A percentile compares a stretch with the other conserved stretches of the same genome.
Evolutionary conservation across 2,888 invertebrate genomes (phyloP).

Genomic region (Gymnoscelis rufifasciata): DNA sequence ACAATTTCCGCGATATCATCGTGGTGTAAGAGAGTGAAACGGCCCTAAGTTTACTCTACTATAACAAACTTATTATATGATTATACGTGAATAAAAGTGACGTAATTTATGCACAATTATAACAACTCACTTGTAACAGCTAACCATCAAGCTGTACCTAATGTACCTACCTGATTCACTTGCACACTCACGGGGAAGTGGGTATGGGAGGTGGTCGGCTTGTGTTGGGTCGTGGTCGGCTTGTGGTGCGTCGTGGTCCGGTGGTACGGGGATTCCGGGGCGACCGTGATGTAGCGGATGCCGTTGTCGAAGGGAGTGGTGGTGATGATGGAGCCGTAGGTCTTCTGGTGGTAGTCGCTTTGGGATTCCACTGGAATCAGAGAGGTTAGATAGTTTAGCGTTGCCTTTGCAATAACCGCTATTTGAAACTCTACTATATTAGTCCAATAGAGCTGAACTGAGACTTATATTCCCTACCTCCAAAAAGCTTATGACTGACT

Average conservation of each 20-base stretch:
- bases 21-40: no score
- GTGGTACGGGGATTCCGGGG: slow-evolving; percentile 61
- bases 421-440: no score
- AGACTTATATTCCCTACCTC: no score
- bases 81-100: no score
- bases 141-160: slow-evolving; percentile 10
- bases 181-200: slow-evolving; percentile 40
- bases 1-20: no score
- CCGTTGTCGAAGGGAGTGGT: slow-evolving; percentile 66
- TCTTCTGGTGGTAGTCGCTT: slow-evolving; percentile 88
- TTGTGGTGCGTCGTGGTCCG: slow-evolving; percentile 68
- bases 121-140: background rate
- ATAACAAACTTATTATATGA: no score
- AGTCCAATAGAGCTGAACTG: no score
- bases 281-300: slow-evolving; percentile 68
- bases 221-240: no score
- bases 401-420: no score
- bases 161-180: slow-evolving; percentile 21
- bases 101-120: background rate
- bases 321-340: slow-evolving; percentile 64
- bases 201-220: slow-evolving; percentile 43
- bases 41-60: no score
- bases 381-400: no score
- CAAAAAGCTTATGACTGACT: no score
- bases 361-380: slow-evolving; percentile 89